Evolutionary conservation across 2,113 vertebrate genomes (phyloP), one percentile per base, ranked within the genome.

Genomic region (Tursiops truncatus): DNA sequence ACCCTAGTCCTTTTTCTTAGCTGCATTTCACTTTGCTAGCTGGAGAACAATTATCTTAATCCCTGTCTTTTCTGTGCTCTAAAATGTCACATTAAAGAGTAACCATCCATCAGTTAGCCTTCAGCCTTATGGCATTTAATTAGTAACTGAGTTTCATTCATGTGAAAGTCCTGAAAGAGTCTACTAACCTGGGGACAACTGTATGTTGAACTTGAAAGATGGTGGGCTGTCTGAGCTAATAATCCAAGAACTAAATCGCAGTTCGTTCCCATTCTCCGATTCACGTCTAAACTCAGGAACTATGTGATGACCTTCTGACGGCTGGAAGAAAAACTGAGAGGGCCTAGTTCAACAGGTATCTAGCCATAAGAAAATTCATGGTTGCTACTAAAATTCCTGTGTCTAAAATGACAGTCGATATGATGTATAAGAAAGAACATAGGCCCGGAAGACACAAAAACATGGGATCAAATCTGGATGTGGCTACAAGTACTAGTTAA

Each of bases 61-160:
- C 31, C 62, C 65, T 74, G 26, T 91, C 56, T 96, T 93, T 97
- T 74, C 76, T 94, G 41, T 86, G 86, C 91, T 94, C 89, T 89
- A 86, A 97, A 94, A 93, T 97, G 94, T 96, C 94, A 89, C 89
- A 87, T 79, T 94, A 96, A 97, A 94, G 82, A 96, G 36, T 89
- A 96, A 56, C 74, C 85, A 85, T 93, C 85, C 44, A 65, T 97
- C 93, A 95, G 94, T 85, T 94, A 95, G 82, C 73, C 95, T 96
- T 85, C 90, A 95, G 82, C 73, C 95, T 96, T 93, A 71, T 74
- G 86, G 91, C 77, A 97, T 97, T 97, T 96, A 96, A 98, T 96
- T 97, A 96, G 94, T 91, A 94, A 97, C 68, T 88, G 80, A 11
- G 79, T 68, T 82, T 74, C 9, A 91, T 91, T 87, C 28, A 9